Evolutionary conservation across 2,888 invertebrate species (phyloP).

Genomic region (Priocnemis perturbator): DNA sequence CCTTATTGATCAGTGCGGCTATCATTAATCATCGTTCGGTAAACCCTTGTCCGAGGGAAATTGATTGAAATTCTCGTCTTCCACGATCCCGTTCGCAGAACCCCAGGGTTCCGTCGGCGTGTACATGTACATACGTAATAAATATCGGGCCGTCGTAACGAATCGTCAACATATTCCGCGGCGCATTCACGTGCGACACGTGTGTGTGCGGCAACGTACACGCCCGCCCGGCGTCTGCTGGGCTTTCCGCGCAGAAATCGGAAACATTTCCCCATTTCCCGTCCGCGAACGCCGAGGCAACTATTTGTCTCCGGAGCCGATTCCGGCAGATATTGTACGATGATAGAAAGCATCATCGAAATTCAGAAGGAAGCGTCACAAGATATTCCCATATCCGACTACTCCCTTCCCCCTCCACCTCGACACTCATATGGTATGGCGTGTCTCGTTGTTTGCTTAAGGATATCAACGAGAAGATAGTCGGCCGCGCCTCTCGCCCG

Average conservation of each 20-base stretch:
- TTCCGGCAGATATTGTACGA: slow-evolving; percentile 46
- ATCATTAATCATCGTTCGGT: not conserved
- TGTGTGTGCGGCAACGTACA: too few species aligned
- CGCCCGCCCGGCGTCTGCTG: not conserved
- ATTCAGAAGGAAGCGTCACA: slow-evolving; percentile 66
- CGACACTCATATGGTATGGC: slow-evolving; percentile 64
- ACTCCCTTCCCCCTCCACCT: slow-evolving; percentile 32
- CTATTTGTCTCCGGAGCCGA: slow-evolving; percentile 56
- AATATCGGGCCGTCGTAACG: too few species aligned
- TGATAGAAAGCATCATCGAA: slow-evolving; percentile 61
- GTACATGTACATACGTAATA: too few species aligned
- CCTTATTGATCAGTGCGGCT: not conserved
- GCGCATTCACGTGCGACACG: too few species aligned
- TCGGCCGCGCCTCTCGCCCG: slow-evolving; percentile 44
- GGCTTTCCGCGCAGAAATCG: slow-evolving; percentile 16
- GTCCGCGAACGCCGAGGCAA: slow-evolving; percentile 36
- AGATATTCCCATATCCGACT: slow-evolving; percentile 65
- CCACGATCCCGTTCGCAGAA: too few species aligned
- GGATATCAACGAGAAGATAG: slow-evolving; percentile 57
- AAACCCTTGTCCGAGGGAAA: too few species aligned
- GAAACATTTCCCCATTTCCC: slow-evolving; percentile 41
- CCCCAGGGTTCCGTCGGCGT: too few species aligned
- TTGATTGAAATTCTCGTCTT: too few species aligned
- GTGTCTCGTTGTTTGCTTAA: slow-evolving; percentile 67
- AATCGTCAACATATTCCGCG: too few species aligned